Evolutionary conservation across 2,888 invertebrate species (phyloP), one percentile per base, ranked within the genome.

Genomic region (Drosophila pseudotakahashii): DNA sequence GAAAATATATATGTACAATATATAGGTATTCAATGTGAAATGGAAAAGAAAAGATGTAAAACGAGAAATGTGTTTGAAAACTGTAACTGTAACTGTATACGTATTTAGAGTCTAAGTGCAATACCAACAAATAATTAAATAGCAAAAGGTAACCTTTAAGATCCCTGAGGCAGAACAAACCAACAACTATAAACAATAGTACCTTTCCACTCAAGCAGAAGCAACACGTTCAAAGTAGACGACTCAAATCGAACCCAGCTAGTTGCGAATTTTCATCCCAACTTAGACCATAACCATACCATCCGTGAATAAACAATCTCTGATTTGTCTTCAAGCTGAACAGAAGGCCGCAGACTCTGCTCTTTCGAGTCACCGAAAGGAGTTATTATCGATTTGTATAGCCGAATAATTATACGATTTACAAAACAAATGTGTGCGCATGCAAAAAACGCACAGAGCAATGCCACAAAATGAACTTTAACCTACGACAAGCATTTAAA

Each of bases 21-120:
- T 62, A 73, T 45, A 26, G 26, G 26, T 26, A 71, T 67, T 73
- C 63, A 53, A 70, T 75, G 75, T 70, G 64, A 62, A 30, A 7
- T 26, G 26, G 26, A 26, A 26, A 26, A 26, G 1, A 7, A 7
- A 26, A 26, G 7, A 30, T 7, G 30, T 1, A 30, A 30, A 30
- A 64, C 16, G 39, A 73, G 39, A 73, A 51, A 72, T 73, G 77
- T 78, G 77, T 19, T 19, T 19, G 19, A 19, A 19, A 19, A 2
- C 19, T 19, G 19, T 83, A 83, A 71, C 63, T 63, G 64, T 64
- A 66, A 85, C 77, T 77, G 87, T 81, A 80, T 80, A 80, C 82
- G 80, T 80, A 80, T 80, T 82, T 80, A 80, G 80, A 74, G 54
- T 62, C 66, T 80, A 80, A 80, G 80, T 80, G 80, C 82, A 80